Percentiles rank a stretch among this genome's conserved stretches.
These are phyloP conservation scores for Pseudolaguvia tuberculata DNA, from an alignment of 2,113 vertebrate genomes.

Conservation along the genomic window DNA sequence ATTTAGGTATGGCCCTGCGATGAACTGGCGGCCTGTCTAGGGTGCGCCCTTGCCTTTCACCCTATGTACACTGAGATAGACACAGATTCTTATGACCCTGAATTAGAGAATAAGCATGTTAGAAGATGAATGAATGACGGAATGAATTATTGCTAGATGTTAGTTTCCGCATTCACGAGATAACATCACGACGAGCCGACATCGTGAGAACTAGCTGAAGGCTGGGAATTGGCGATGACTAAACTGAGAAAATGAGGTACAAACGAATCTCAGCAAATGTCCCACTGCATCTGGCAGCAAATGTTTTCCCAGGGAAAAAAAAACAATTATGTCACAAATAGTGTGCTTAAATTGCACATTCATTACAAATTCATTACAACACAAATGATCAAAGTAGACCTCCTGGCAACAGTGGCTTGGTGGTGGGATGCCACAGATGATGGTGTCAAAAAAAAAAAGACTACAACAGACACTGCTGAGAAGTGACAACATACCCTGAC, in stretches of 20 bases:
- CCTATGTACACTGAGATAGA: too few species aligned
- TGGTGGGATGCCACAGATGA: neutral
- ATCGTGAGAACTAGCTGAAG: neutral
- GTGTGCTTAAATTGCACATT: slow-evolving; percentile 33
- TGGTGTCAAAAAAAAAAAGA: neutral
- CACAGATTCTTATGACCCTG: too few species aligned
- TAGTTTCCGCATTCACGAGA: neutral
- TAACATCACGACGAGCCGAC: neutral
- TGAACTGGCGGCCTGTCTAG: too few species aligned
- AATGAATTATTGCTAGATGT: neutral
- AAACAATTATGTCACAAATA: slow-evolving; percentile 32
- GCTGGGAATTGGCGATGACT: neutral
- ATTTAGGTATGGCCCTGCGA: too few species aligned
- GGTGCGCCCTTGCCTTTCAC: too few species aligned
- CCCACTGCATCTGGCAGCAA: slow-evolving; percentile 7
- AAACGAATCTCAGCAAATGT: slow-evolving; percentile 7
- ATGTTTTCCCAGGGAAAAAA: slow-evolving; percentile 39
- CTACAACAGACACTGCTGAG: slow-evolving; percentile 8
- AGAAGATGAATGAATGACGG: too few species aligned
- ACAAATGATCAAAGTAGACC: slow-evolving; percentile 25
- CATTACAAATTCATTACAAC: slow-evolving; percentile 25
- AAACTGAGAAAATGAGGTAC: slow-evolving; percentile 15
- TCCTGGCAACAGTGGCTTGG: slow-evolving; percentile 9
- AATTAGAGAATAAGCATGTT: too few species aligned
- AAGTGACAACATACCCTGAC: slow-evolving; percentile 1